Conservation (phyloP, 2,797 vertebrate genomes). For the Diplodus puntazzo region DNA sequence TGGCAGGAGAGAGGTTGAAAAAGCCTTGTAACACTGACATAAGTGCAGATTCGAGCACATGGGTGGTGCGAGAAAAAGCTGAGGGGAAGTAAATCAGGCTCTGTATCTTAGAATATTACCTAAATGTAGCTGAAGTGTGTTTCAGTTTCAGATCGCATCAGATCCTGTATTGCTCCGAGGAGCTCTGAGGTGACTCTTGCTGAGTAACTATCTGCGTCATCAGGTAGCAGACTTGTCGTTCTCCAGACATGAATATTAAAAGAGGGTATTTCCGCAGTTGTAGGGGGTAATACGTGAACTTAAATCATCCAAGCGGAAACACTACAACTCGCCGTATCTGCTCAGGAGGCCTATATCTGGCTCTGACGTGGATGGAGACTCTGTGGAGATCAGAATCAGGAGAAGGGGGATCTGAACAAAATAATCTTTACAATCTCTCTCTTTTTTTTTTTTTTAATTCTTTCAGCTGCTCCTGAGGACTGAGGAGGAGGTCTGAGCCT, state of each 20-base stretch:
- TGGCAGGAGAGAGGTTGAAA: not conserved
- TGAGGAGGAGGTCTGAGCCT: slow-evolving; percentile 23
- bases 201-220: slow-evolving; percentile 19
- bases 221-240: not conserved
- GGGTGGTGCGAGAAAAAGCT: not conserved
- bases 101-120: not conserved
- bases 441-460: not conserved
- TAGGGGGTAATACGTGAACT: not conserved
- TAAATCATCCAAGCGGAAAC: slow-evolving; percentile 22
- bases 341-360: slow-evolving; percentile 11
- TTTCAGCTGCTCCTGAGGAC: slow-evolving; percentile 44
- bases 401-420: not conserved
- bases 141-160: slow-evolving; percentile 11
- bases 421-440: slow-evolving; percentile 15
- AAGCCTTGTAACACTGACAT: not conserved
- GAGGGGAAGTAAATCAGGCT: not conserved
- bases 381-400: slow-evolving; percentile 16
- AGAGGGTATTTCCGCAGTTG: slow-evolving; percentile 23
- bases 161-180: not conserved
- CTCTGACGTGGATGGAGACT: slow-evolving; percentile 32
- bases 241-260: not conserved
- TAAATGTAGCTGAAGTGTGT: not conserved
- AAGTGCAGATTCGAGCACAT: slow-evolving; percentile 13
- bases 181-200: not conserved
- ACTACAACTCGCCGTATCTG: not conserved